Base-by-base conservation (phyloP, 2,888 invertebrate species). In the Callosobruchus maculatus region DNA sequence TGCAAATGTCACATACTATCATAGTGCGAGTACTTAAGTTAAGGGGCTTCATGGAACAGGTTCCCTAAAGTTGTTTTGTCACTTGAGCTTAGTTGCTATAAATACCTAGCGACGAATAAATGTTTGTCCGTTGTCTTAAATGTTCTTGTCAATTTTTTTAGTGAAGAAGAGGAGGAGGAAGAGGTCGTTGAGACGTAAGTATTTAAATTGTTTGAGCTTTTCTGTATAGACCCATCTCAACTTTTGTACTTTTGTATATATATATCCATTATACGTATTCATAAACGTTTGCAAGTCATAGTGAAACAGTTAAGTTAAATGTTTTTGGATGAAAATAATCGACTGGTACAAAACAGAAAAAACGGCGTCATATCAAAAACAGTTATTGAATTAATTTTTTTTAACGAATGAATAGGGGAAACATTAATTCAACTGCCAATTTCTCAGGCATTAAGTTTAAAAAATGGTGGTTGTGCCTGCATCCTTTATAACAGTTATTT, bases 181-280 rank as follows among this genome's bases (percentile, higher is more conserved):
- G 93, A 93, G 92, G 93, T 93, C 86, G 90, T 88, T 85, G 91
- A 91, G 88, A 91, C 91, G 93, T 93, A 92, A 93, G 93, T 93
- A 49, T 49, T 13, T 18, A 49, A 49, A 18, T 49, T 7, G 13
- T 49, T 18, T 49, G 49, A 1, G 49, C 49, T 18, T 49, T 13
- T 49, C 13, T 13, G 13, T 13, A 49, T 49, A 49, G 49, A 49
- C 49, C 49, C 49, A 13, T 49, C 49, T 49, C 13, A 49, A 49
- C 49, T 49, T 49, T 13, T 7, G 13, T 49, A 7, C 13, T 49
- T 49, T 3, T 49, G 49, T 49, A 49, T 30, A 30, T 30, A 5
- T 30, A 9, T 30, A 30, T n/a, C n/a, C n/a, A n/a, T n/a, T n/a
- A 26, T 26, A 7, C 26, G 26, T 26, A 26, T 26, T 26, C 7